Evolutionary conservation across 2,888 invertebrate species (phyloP), one percentile per base, ranked within the genome.

Genomic region (Drosophila recens): DNA sequence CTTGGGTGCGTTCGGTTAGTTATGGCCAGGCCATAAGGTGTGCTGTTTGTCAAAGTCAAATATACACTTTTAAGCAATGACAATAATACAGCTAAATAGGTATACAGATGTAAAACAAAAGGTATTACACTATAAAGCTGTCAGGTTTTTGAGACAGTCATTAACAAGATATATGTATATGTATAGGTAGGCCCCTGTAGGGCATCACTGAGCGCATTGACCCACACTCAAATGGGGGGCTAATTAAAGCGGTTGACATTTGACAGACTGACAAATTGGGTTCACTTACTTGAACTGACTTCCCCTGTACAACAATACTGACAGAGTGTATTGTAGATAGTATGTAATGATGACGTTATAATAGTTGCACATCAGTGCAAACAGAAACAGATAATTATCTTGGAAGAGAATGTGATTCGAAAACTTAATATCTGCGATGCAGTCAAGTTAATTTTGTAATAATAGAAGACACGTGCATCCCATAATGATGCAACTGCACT

Each of bases 141-240:
- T 23, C 51, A 58, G n/a, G 30, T 17, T 56, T 43, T 27, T 5
- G 9, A 42, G 59, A 49, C 11, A 42, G 40, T 51, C 38, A 38
- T 45, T 46, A 36, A 38, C 34, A 0, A 36, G n/a, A 36, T 13
- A 36, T 17, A n/a, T 9, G 17, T 27, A 13, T 27, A n/a, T n/a
- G n/a, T n/a, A 30, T 30, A 9, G 15, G 11, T 38, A 27, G 46
- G 46, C 34, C 5, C 36, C 38, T 53, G 20, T 48, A 30, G 57
- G 59, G 42, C 49, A 52, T 20, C 23, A 34, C 40, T 13, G 10
- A 58, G 82, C 72, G 42, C 86, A 68, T 79, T 82, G 76, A 82
- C 88, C 88, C 73, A 43, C 40, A 38, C 49, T 38, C 36, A 57
- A 45, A 43, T 30, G 20, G 38, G 38, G 15, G 27, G 62, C 51